These are phyloP conservation scores for Nicator chloris DNA, from an alignment of 2,113 vertebrate species.

Conservation along the genomic window DNA sequence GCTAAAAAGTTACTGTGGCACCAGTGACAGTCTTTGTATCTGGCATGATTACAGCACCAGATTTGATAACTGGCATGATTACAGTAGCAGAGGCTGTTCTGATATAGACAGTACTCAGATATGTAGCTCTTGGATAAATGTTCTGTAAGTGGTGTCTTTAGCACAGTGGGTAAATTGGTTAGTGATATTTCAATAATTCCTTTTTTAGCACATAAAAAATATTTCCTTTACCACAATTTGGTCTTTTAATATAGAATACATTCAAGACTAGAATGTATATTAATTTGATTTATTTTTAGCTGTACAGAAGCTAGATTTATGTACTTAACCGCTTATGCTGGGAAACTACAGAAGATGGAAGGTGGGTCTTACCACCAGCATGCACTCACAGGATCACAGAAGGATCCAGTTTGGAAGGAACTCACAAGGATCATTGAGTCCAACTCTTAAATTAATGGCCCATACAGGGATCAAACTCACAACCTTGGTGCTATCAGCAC, in stretches of 20 bases:
- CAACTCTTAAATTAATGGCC: neutral
- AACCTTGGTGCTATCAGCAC: neutral
- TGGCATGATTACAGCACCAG: neutral
- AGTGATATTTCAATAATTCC: neutral
- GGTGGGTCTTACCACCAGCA: neutral
- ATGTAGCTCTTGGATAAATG: neutral
- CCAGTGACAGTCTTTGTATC: neutral
- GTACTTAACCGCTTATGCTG: neutral
- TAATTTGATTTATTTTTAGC: neutral
- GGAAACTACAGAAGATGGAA: neutral
- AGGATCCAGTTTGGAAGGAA: neutral
- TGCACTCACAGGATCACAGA: too few species aligned
- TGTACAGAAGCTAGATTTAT: neutral
- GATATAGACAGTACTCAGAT: neutral
- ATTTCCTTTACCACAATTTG: neutral
- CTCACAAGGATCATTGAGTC: neutral
- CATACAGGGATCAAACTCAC: neutral
- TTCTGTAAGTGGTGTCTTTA: neutral
- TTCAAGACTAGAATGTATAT: neutral
- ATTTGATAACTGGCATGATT: neutral
- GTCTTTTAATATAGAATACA: neutral
- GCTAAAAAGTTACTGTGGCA: neutral
- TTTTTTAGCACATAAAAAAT: neutral
- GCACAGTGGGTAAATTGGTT: neutral
- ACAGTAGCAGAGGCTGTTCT: neutral